A percentile compares a stretch with the other conserved stretches of the same genome.
Conservation (phyloP, 2,113 vertebrate species). For the Microcebus griseorufus region DNA sequence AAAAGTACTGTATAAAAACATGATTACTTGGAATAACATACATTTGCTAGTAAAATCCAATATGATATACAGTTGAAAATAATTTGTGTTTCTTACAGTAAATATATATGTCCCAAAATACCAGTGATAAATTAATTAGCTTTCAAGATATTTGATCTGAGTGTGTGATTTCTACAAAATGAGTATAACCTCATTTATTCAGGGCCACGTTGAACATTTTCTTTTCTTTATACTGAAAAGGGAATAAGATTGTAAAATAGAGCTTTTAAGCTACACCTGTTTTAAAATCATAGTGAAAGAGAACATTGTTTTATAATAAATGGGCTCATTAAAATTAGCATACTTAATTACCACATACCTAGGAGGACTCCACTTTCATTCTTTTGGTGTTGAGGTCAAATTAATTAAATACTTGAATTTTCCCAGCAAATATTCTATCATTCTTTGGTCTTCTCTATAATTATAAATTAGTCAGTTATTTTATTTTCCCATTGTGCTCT, state of each 20-base stretch:
- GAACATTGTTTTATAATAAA: not conserved
- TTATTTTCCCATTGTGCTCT: conserved; percentile 30
- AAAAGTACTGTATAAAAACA: not conserved
- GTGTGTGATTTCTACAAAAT: not conserved
- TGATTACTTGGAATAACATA: not conserved
- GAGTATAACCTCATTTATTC: not conserved
- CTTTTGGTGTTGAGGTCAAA: conserved; percentile 48
- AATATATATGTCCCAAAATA: not conserved
- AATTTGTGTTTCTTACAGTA: not conserved
- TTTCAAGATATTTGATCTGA: not conserved
- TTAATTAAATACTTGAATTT: conserved; percentile 59
- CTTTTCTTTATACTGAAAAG: not conserved
- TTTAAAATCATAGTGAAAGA: conserved; percentile 28
- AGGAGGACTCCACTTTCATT: conserved; percentile 44
- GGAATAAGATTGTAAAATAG: not conserved
- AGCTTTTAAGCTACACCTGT: conserved; percentile 8
- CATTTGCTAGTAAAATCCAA: not conserved
- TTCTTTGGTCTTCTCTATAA: not conserved
- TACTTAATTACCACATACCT: conserved; percentile 21
- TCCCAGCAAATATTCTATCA: conserved; percentile 11
- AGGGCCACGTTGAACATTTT: not conserved
- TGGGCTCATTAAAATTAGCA: conserved; percentile 17
- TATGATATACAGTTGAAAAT: not conserved
- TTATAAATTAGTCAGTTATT: conserved; percentile 22
- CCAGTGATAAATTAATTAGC: not conserved